Base-by-base conservation (phyloP, 37 sponge, comb jelly and placozoan species). In the Hexactinellida sp. region DNA sequence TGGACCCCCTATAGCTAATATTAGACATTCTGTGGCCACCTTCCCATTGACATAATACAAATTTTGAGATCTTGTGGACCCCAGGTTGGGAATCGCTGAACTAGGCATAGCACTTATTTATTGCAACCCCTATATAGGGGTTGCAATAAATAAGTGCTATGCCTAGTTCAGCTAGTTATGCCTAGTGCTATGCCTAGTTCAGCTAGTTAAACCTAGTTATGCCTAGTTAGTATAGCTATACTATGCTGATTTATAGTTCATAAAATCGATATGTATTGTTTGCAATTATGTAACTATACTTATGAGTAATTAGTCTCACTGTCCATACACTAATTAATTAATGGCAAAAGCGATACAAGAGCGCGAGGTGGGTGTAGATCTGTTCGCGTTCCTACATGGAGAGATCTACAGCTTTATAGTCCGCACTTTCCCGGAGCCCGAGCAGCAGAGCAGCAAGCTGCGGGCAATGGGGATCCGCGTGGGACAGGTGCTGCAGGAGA, bases 401-500 rank as follows among this genome's bases (percentile, higher is more conserved):
- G 76, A 63, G 76, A 28, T 63, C 3, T 63, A 63, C 34, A 63
- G 30, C 76, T 63, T 63, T 23, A 28, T 63, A 32, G 13, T 23
- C 3, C 76, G 76, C 13, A 63, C 76, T 32, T 23, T 23, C 76
- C 3, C 76, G 5, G 76, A 63, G 32, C 76, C 76, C 25, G 76
- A 63, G 34, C 76, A 63, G 34, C 76, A 63, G 30, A 63, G 28
- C 34, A 51, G 71, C 54, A 85, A 51, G 37, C 83, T 95, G 82
- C 90, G 91, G 55, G 19, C 24, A 30, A n/a, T 95, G 54, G 95
- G 95, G 0, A 41, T 82, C 86, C 84, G 95, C 16, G 92, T 91
- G 10, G 95, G 95, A 19, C 90, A 88, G 83, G 89, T 89, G 39
- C 38, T 92, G 54, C 86, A 89, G 52, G 95, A 95, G 84, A 89